Conservation (phyloP, 1,140 invertebrate genomes). For the Andrena cerasifolii region DNA sequence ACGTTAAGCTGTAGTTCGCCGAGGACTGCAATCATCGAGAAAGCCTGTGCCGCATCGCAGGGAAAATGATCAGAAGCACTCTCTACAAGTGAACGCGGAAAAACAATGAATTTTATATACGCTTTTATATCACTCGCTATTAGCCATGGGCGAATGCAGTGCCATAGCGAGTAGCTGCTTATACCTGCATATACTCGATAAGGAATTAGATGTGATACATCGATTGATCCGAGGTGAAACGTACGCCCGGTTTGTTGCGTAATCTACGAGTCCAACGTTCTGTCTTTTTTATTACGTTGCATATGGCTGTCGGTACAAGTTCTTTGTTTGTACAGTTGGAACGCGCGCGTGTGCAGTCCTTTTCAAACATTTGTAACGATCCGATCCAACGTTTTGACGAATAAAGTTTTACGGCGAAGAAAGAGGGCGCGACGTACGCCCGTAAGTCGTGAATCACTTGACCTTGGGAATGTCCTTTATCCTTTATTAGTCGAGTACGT, state of each 20-base stretch:
- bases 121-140: neutral
- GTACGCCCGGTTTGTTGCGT: too few species aligned
- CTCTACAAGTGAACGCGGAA: neutral
- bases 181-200: conserved; percentile 6
- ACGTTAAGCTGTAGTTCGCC: conserved; percentile 19
- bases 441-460: conserved; percentile 29
- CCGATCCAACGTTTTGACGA: too few species aligned
- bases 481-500: conserved; percentile 76
- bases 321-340: too few species aligned
- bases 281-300: too few species aligned
- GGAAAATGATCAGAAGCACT: neutral
- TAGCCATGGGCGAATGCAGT: neutral
- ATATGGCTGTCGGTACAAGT: too few species aligned
- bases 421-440: neutral
- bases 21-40: neutral
- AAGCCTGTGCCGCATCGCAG: neutral
- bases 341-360: too few species aligned
- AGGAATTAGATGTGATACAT: neutral
- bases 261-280: too few species aligned
- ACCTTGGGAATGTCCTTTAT: conserved; percentile 65
- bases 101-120: conserved; percentile 9
- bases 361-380: too few species aligned
- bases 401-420: neutral
- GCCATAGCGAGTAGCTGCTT: conserved; percentile 45
- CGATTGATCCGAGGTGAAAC: neutral